Evolutionary conservation across 2,797 vertebrate species (phyloP).

Genomic region (Antrozous pallidus): DNA sequence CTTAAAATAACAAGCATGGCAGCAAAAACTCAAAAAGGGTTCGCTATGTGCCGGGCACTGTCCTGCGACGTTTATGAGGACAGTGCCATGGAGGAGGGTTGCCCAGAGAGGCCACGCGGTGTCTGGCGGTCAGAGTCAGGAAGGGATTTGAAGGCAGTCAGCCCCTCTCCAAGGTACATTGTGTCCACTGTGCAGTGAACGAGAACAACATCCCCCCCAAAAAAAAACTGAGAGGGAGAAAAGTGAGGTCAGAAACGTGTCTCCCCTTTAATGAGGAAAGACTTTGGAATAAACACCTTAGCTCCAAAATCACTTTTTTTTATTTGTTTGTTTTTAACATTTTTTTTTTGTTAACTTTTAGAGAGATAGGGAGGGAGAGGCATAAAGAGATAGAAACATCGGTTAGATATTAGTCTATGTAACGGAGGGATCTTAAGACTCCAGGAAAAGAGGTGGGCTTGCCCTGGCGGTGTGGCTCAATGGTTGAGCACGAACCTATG

Average conservation of each 20-base stretch:
- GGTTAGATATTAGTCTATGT: too few species aligned
- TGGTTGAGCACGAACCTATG: too few species aligned
- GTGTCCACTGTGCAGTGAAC: background rate
- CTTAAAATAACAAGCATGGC: background rate
- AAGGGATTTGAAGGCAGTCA: background rate
- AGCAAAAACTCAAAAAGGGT: background rate
- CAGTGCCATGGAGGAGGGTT: background rate
- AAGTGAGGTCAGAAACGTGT: background rate
- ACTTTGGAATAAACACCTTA: background rate
- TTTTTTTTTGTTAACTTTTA: too few species aligned
- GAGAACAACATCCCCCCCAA: background rate
- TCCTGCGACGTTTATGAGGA: background rate
- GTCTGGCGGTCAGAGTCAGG: background rate
- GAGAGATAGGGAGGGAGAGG: too few species aligned
- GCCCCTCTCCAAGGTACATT: background rate
- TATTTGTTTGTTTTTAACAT: too few species aligned
- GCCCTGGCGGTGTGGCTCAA: too few species aligned
- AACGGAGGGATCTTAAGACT: background rate
- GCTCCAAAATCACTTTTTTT: background rate
- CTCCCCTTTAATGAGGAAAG: background rate
- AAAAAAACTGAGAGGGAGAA: background rate
- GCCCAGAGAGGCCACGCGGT: background rate
- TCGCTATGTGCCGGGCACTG: background rate
- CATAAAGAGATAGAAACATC: too few species aligned
- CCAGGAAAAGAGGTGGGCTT: background rate